Conservation (phyloP, 2,888 invertebrate genomes). For the Azorinus chamasolen region DNA sequence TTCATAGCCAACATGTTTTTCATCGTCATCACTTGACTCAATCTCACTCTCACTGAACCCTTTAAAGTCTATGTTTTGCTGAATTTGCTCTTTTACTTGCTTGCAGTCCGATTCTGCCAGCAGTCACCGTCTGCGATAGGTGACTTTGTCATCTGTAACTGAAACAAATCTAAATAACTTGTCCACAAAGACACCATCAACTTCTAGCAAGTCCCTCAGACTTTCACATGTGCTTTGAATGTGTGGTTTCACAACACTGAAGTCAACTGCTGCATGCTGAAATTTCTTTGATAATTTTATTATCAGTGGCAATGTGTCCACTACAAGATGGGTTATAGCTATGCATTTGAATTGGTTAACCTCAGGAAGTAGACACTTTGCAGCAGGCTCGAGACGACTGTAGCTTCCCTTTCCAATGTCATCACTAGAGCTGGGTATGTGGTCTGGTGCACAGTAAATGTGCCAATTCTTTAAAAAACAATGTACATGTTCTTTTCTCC, state of each 20-base stretch:
- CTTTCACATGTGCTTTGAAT: too few species aligned
- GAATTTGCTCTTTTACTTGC: not conserved
- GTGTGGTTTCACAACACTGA: too few species aligned
- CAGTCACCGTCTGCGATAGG: constrained; percentile 5
- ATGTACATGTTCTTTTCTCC: too few species aligned
- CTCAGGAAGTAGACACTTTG: constrained; percentile 47
- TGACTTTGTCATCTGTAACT: not conserved
- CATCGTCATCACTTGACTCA: constrained; percentile 10
- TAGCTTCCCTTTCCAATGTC: constrained; percentile 46
- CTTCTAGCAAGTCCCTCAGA: too few species aligned
- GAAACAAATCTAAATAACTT: constrained; percentile 26
- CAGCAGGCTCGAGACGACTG: constrained; percentile 26
- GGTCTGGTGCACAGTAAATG: too few species aligned
- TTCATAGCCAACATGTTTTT: not conserved
- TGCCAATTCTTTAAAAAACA: too few species aligned
- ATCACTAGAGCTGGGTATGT: constrained; percentile 49
- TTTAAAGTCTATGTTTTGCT: not conserved
- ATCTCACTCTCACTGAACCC: constrained; percentile 4
- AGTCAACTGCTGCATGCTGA: constrained; percentile 37
- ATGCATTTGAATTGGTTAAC: constrained; percentile 53
- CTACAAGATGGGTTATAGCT: constrained; percentile 52
- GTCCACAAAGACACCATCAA: constrained; percentile 26
- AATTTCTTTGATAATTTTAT: constrained; percentile 31
- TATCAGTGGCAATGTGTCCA: constrained; percentile 57
- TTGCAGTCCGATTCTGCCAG: constrained; percentile 9